These are phyloP conservation scores for Galerucella nymphaeae DNA, from an alignment of 2,888 invertebrate species.

Conservation along the genomic window DNA sequence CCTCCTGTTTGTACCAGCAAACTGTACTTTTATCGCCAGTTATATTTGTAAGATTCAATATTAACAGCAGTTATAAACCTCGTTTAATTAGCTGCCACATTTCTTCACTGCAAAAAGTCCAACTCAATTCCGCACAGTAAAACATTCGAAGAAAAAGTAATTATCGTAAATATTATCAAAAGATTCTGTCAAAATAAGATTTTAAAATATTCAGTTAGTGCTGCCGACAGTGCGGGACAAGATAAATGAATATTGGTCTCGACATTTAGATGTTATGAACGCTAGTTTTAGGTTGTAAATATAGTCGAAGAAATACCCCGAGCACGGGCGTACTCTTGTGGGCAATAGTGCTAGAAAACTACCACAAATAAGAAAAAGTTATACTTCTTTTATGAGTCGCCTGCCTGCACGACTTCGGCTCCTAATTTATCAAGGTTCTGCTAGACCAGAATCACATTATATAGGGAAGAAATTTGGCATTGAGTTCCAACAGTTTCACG, in stretches of 20 bases:
- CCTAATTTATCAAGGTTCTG: too few species aligned
- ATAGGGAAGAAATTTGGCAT: too few species aligned
- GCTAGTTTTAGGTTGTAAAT: neutral
- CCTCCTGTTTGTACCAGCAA: neutral
- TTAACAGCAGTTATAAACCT: neutral
- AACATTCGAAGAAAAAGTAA: slow-evolving; percentile 9
- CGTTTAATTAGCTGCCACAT: slow-evolving; percentile 2
- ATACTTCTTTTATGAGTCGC: too few species aligned
- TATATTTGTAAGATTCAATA: neutral
- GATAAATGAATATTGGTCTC: slow-evolving; percentile 1
- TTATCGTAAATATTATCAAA: slow-evolving; percentile 6
- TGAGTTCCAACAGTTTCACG: too few species aligned
- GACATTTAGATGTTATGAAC: slow-evolving; percentile 6
- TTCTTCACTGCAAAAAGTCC: neutral
- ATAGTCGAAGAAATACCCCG: neutral
- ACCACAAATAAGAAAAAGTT: too few species aligned
- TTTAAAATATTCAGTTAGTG: slow-evolving; percentile 3
- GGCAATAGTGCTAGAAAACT: too few species aligned
- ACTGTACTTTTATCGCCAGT: neutral
- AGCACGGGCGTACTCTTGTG: too few species aligned
- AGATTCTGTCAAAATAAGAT: slow-evolving; percentile 4
- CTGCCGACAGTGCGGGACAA: neutral
- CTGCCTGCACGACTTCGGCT: too few species aligned
- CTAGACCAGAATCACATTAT: too few species aligned
- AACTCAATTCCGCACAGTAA: neutral